phyloP scores from a whole-genome alignment of 35 echinoderm and acorn worm genomes.

The Nesometra sesokonis region DNA sequence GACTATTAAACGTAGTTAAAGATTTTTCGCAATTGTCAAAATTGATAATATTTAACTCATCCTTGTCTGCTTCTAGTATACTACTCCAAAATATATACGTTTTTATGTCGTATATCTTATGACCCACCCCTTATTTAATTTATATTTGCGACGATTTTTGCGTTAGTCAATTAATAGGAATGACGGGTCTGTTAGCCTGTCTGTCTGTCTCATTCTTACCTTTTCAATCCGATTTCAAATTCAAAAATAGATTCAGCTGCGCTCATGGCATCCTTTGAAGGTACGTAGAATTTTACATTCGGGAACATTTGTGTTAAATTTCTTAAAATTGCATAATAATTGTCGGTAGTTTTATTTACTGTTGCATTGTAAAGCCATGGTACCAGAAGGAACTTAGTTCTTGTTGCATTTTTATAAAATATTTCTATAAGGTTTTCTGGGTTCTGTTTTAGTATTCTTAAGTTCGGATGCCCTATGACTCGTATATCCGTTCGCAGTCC shows the following conservation, averaged over 20 bases:
- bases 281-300: constrained; percentile 67
- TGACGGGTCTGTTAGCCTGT: too few relatives aligned
- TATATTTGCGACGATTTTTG: too few relatives aligned
- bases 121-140: too few relatives aligned
- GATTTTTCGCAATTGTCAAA: too few relatives aligned
- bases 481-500: constrained; percentile 64
- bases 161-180: too few relatives aligned
- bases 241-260: constrained; percentile 58
- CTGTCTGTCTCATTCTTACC: constrained; percentile 8
- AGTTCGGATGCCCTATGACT: constrained; percentile 81
- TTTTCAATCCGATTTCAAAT: constrained; percentile 77
- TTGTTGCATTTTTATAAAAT: background rate
- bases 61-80: too few relatives aligned
- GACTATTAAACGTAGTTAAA: too few relatives aligned
- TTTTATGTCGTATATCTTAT: too few relatives aligned
- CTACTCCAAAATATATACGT: too few relatives aligned
- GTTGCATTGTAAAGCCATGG: constrained; percentile 70
- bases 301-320: constrained; percentile 76
- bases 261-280: constrained; percentile 68
- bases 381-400: constrained; percentile 42
- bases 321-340: constrained; percentile 16
- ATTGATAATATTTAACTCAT: too few relatives aligned
- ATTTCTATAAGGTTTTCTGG: background rate
- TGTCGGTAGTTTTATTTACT: background rate
- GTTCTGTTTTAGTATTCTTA: background rate